These are phyloP conservation scores for Calliopum simillimum DNA, from an alignment of 2,888 invertebrate genomes.

Conservation along the genomic window DNA sequence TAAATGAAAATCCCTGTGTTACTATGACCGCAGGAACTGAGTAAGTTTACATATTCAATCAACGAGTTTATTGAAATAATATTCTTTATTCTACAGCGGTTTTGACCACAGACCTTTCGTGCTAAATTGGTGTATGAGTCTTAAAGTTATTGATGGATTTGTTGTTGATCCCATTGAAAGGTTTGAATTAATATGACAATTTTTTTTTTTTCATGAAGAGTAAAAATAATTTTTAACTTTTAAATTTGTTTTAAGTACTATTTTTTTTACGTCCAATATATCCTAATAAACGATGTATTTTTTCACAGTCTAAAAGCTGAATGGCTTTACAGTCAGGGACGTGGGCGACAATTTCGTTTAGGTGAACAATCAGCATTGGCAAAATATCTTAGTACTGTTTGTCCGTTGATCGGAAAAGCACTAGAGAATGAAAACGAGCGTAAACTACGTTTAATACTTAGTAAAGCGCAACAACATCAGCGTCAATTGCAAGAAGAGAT, in stretches of 20 bases:
- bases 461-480: slow-evolving; percentile 92
- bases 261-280: not conserved
- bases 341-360: slow-evolving; percentile 86
- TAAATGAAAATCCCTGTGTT: slow-evolving; percentile 90
- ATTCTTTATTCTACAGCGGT: slow-evolving; percentile 72
- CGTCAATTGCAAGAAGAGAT: slow-evolving; percentile 83
- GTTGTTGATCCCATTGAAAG: slow-evolving; percentile 91
- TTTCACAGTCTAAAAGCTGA: slow-evolving; percentile 87
- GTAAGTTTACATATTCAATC: slow-evolving; percentile 68
- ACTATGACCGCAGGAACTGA: slow-evolving; percentile 80
- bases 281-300: not conserved
- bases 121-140: slow-evolving; percentile 91
- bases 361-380: slow-evolving; percentile 86
- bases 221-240: not conserved
- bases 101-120: slow-evolving; percentile 94
- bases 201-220: not conserved
- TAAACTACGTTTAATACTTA: slow-evolving; percentile 85
- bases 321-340: slow-evolving; percentile 95
- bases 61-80: slow-evolving; percentile 38
- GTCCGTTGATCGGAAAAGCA: slow-evolving; percentile 85
- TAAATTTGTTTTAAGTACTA: not conserved
- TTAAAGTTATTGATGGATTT: slow-evolving; percentile 89
- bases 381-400: slow-evolving; percentile 85
- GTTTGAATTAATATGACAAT: slow-evolving; percentile 57
- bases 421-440: slow-evolving; percentile 88